A percentile compares a stretch with the other conserved stretches of the same genome.
These are phyloP conservation scores for Tetheella fluctuosa DNA, from an alignment of 2,888 invertebrate species.

Conservation along the genomic window DNA sequence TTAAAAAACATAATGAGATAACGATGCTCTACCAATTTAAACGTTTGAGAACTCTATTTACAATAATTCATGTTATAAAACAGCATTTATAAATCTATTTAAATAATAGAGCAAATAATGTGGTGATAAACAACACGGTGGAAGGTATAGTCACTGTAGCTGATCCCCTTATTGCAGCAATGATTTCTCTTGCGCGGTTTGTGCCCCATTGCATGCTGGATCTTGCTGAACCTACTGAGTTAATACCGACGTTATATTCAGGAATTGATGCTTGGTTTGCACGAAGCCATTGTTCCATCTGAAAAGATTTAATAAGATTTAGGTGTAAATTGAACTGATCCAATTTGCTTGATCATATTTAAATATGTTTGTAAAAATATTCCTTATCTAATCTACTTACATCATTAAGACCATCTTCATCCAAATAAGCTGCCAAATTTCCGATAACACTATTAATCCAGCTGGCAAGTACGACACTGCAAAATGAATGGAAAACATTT, in stretches of 20 bases:
- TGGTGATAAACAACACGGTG: conserved; percentile 45
- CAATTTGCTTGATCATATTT: no score
- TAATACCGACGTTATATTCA: conserved; percentile 55
- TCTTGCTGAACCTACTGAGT: conserved; percentile 55
- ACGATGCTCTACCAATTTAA: not conserved
- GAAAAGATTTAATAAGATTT: conserved; percentile 16
- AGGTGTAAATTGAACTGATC: no score
- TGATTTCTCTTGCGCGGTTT: conserved; percentile 48
- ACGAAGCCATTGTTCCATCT: conserved; percentile 73
- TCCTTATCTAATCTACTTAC: conserved; percentile 50
- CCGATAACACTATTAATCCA: conserved; percentile 61
- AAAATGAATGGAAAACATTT: conserved; percentile 28
- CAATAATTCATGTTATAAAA: not conserved
- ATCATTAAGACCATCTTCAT: conserved; percentile 64
- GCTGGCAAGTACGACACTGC: conserved; percentile 61
- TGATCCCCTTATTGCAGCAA: conserved; percentile 58
- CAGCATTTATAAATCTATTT: conserved; percentile 36
- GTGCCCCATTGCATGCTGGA: conserved; percentile 67
- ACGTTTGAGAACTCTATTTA: not conserved
- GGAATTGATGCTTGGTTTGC: conserved; percentile 50
- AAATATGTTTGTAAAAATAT: no score
- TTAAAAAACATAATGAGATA: not conserved
- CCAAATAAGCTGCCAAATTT: conserved; percentile 63
- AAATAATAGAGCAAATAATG: conserved; percentile 51
- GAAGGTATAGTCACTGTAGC: conserved; percentile 53